Evolutionary conservation across 2,888 invertebrate genomes (phyloP), one percentile per base, ranked within the genome.

Genomic region (Drosophila quasianomalipes): DNA sequence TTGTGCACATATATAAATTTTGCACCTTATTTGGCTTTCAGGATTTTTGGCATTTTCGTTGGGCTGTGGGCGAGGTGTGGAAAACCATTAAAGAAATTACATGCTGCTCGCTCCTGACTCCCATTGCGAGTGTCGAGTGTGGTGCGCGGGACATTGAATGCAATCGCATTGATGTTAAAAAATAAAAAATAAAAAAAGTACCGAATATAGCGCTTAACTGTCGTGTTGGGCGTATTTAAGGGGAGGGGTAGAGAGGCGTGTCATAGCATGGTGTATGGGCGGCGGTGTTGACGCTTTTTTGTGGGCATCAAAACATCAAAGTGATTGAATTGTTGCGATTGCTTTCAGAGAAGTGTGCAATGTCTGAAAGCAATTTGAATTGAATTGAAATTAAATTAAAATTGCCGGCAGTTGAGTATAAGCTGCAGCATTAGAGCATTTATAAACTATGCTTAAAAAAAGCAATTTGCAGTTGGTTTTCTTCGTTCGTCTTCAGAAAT

Each of bases 61-160:
- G 53, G 51, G 35, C 31, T 64, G 64, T 69, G 74, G 58, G 72
- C 53, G 74, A 64, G 70, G 77, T 70, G 74, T 71, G 77, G 67
- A 81, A 88, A 91, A 90, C 92, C 92, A 92, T 92, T 92, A 92
- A 90, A 92, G 92, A 92, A 92, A 92, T 92, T 92, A 92, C 90
- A 85, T 91, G 80, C 61, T 89, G 88, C 51, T 71, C 68, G 53
- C 76, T 74, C 10, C 67, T 57, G 59, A 39, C 71, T 70, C 57
- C 76, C 69, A 72, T 76, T 57, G 57, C 35, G 64, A 67, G 80
- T 79, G 72, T 72, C 30, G 74, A 49, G 68, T 54, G 71, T 54
- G 73, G 57, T 41, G 57, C 37, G 55, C 64, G 51, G 61, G 64
- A 39, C 39, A 51, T 55, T 62, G 63, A 84, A 87, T 87, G 90